Conservation (phyloP, 2,113 vertebrate species). For the Oncorhynchus mykiss region DNA sequence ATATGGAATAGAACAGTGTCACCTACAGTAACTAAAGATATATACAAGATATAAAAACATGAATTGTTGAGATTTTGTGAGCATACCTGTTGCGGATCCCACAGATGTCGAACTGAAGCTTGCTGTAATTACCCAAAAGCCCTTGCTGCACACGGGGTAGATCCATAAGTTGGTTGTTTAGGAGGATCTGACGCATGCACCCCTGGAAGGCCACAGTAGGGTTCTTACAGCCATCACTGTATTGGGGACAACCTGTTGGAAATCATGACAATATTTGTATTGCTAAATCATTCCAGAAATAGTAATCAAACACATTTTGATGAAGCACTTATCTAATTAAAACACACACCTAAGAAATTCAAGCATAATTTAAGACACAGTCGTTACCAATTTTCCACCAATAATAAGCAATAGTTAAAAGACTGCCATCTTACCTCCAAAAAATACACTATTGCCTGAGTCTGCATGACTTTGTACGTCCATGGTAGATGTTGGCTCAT, state of each 20-base stretch:
- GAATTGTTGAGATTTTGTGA: neutral
- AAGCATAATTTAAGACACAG: too few species aligned
- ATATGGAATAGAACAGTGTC: neutral
- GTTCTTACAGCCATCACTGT: slow-evolving; percentile 79
- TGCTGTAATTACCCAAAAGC: slow-evolving; percentile 84
- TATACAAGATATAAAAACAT: too few species aligned
- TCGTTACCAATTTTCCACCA: too few species aligned
- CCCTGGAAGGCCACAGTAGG: slow-evolving; percentile 85
- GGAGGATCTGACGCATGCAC: slow-evolving; percentile 86
- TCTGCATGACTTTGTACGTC: slow-evolving; percentile 72
- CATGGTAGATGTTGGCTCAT: slow-evolving; percentile 66
- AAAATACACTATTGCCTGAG: slow-evolving; percentile 79
- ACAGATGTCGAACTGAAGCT: slow-evolving; percentile 86
- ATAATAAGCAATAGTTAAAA: too few species aligned
- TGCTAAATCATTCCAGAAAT: too few species aligned
- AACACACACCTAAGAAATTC: too few species aligned
- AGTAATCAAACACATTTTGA: too few species aligned
- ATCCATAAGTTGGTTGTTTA: slow-evolving; percentile 87
- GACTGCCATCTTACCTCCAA: slow-evolving; percentile 75
- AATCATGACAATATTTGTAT: slow-evolving; percentile 5
- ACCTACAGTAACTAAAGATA: neutral
- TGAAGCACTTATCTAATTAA: too few species aligned
- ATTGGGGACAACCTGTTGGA: slow-evolving; percentile 79
- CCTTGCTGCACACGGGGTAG: slow-evolving; percentile 85
- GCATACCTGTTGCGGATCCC: slow-evolving; percentile 89